Percentiles rank a stretch among this genome's conserved stretches.
Evolutionary conservation across 2,888 invertebrate species (phyloP).

Genomic region (Caenorhabditis wallacei): DNA sequence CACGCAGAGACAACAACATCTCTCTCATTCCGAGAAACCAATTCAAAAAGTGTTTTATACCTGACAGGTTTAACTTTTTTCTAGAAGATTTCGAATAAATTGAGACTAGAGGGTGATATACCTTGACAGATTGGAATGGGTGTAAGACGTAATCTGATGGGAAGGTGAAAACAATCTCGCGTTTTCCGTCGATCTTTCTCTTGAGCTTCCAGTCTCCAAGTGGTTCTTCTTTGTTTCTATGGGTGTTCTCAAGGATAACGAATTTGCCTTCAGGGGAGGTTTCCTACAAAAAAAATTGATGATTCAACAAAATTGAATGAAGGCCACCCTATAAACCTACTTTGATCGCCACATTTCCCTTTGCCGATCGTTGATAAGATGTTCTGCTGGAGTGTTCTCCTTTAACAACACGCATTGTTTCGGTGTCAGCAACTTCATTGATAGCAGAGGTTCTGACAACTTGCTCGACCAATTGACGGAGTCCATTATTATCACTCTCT

Average conservation of each 20-base stretch:
- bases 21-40: conserved; percentile 28
- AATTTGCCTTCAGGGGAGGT: conserved; percentile 84
- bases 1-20: conserved; percentile 35
- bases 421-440: conserved; percentile 78
- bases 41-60: conserved; percentile 20
- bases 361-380: conserved; percentile 85
- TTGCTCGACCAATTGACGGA: conserved; percentile 83
- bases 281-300: conserved; percentile 76
- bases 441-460: conserved; percentile 82
- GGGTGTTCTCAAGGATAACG: conserved; percentile 83
- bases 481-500: conserved; percentile 85
- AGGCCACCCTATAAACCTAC: conserved; percentile 26
- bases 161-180: conserved; percentile 80
- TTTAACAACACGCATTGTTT: conserved; percentile 78
- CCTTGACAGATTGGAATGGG: conserved; percentile 78
- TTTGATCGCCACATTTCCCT: conserved; percentile 84
- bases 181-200: conserved; percentile 83
- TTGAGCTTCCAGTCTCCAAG: conserved; percentile 84
- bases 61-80: conserved; percentile 9
- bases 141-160: conserved; percentile 76
- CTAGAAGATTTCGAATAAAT: background rate
- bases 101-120: background rate
- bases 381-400: conserved; percentile 85
- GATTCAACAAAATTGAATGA: background rate
- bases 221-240: conserved; percentile 78